Evolutionary conservation across 2,888 invertebrate genomes (phyloP).

Genomic region (Steinernema hermaphroditum): DNA sequence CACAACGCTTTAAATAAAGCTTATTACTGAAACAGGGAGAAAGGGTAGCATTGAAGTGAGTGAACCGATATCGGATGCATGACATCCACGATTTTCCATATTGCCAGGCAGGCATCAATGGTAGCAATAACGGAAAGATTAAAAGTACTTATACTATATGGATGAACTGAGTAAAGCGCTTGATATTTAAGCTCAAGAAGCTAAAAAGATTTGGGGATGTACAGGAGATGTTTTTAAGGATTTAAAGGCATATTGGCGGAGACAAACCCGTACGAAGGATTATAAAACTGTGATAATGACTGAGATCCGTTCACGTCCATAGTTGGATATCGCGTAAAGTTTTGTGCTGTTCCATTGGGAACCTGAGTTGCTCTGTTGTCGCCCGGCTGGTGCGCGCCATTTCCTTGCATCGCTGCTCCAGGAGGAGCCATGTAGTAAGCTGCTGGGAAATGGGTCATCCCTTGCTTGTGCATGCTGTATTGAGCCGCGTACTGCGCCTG

Average conservation of each 20-base stretch:
- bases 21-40: no score
- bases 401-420: neutral
- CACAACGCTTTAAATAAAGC: no score
- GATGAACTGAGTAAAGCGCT: no score
- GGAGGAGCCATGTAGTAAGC: neutral
- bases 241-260: slow-evolving; percentile 11
- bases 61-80: no score
- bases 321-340: neutral
- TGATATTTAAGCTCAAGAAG: no score
- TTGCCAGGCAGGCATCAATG: no score
- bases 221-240: neutral
- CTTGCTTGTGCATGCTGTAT: slow-evolving; percentile 17
- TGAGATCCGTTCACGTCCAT: neutral
- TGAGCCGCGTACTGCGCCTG: slow-evolving; percentile 3
- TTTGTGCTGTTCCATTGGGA: neutral
- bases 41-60: no score
- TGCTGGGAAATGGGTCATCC: neutral
- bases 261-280: slow-evolving; percentile 2
- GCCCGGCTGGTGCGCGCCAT: neutral
- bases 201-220: no score
- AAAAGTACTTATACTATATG: no score
- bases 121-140: no score
- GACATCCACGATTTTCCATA: no score
- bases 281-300: neutral
- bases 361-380: neutral